Evolutionary conservation across 2,797 vertebrate genomes (phyloP).

Genomic region (Sylvilagus floridanus): DNA sequence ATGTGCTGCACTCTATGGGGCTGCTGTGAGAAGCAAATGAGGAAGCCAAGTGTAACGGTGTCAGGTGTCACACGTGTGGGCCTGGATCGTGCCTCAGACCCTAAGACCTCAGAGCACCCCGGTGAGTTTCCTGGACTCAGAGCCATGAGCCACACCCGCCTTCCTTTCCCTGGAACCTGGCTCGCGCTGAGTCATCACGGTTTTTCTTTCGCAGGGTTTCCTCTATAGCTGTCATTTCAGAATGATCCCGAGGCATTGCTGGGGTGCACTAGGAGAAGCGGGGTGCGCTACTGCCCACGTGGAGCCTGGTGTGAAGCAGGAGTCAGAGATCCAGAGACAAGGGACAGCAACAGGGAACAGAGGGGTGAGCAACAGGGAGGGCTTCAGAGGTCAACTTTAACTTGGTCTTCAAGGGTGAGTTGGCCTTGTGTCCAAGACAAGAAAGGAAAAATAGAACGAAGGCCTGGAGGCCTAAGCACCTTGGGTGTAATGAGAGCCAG

Average conservation of each 20-base stretch:
- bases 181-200: neutral
- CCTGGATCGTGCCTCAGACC: too few relatives aligned
- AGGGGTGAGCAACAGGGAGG: neutral
- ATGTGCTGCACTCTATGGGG: neutral
- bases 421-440: neutral
- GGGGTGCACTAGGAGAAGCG: neutral
- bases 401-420: neutral
- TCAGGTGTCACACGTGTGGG: neutral
- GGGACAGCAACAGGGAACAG: neutral
- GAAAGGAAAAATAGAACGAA: neutral
- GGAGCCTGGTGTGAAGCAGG: neutral
- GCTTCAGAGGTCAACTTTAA: neutral
- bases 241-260: neutral
- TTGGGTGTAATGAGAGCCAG: neutral
- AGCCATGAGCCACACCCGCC: neutral
- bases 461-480: accelerated
- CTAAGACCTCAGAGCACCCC: neutral
- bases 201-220: neutral
- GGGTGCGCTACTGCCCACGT: too few relatives aligned
- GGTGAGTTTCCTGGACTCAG: neutral
- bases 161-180: neutral
- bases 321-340: neutral
- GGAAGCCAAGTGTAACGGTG: neutral
- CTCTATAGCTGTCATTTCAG: constrained; percentile 27
- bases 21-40: neutral